Evolutionary conservation across 1,140 invertebrate species (phyloP), one percentile per base, ranked within the genome.

Genomic region (Drosophila cardini): DNA sequence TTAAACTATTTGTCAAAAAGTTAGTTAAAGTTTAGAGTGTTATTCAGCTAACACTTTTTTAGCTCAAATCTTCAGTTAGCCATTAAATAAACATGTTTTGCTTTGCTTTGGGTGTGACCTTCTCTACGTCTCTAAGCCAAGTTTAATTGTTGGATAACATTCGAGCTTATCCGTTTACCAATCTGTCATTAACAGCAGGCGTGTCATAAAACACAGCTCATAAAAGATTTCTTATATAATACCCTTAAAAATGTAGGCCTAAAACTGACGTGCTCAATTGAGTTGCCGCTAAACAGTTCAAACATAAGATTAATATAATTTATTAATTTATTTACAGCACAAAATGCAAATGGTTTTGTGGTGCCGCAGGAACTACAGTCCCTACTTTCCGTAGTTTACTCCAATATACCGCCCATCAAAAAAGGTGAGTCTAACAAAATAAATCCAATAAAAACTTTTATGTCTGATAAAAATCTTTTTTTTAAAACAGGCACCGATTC

Each of bases 371-470:
- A 97, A 89, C 71, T 97, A 45, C 95, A 96, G 8, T 96, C 96
- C 0, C 86, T 96, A 16, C 91, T 97, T 2, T 96, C 95, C 0
- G 92, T 97, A 2, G 94, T 96, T 1, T 97, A 96, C 84, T 96
- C 95, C 0, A 96, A 96, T 78, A 96, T 97, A 61, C 96, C 96
- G n/a, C 95, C 95, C 3, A 94, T 97, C 8, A 96, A 96, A 78
- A 97, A 96, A 95, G 96, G 96, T 96, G 94, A 93, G 79, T 18
- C 21, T 42, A 2, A 13, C 46, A 26, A 26, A 26, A 26, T 2
- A 26, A 26, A 4, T 5, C 26, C 11, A 13, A 30, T 18, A 2
- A 2, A 21, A 42, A 13, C 11, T 42, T 1, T 43, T 18, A 36
- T 36, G 40, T 42, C n/a, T n/a, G n/a, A 16, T n/a, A 34, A 0